phyloP scores from a whole-genome alignment of 2,797 vertebrate genomes.

The Chelon labrosus region DNA sequence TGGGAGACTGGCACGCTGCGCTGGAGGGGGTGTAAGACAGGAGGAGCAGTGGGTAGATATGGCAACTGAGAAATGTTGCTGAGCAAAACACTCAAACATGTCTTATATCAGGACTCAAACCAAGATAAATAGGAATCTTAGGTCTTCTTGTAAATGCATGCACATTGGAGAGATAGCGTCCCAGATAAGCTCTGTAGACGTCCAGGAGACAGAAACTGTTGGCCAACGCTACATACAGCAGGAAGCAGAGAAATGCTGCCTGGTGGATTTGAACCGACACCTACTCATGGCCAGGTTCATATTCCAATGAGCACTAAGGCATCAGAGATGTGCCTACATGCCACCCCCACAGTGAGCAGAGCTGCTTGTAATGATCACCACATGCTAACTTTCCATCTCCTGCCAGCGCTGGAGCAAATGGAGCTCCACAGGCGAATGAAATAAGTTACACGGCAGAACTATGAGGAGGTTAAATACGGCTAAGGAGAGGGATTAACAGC shows the following conservation, averaged over 20 bases:
- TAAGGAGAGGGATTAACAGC: not conserved
- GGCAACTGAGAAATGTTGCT: conserved; percentile 55
- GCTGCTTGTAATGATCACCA: conserved; percentile 77
- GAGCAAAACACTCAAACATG: conserved; percentile 41
- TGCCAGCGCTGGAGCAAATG: conserved; percentile 58
- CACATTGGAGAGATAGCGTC: not conserved
- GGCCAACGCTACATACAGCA: conserved; percentile 25
- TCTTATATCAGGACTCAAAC: not conserved
- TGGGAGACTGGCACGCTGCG: conserved; percentile 73
- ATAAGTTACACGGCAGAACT: conserved; percentile 23
- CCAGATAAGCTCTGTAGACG: conserved; percentile 30
- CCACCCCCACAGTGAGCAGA: conserved; percentile 78
- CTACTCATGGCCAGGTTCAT: conserved; percentile 80
- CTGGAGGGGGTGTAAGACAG: conserved; percentile 74
- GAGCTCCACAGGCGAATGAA: conserved; percentile 40
- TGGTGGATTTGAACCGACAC: conserved; percentile 77
- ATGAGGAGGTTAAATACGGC: not conserved
- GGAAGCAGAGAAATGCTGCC: conserved; percentile 59
- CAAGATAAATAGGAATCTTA: conserved; percentile 1
- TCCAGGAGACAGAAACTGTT: conserved; percentile 48
- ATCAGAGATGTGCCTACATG: conserved; percentile 79
- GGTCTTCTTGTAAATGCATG: not conserved
- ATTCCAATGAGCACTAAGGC: conserved; percentile 81
- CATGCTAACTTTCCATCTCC: conserved; percentile 69
- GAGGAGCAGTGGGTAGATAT: conserved; percentile 73